phyloP scores from a whole-genome alignment of 2,797 vertebrate species.

The Linurgus olivaceus region DNA sequence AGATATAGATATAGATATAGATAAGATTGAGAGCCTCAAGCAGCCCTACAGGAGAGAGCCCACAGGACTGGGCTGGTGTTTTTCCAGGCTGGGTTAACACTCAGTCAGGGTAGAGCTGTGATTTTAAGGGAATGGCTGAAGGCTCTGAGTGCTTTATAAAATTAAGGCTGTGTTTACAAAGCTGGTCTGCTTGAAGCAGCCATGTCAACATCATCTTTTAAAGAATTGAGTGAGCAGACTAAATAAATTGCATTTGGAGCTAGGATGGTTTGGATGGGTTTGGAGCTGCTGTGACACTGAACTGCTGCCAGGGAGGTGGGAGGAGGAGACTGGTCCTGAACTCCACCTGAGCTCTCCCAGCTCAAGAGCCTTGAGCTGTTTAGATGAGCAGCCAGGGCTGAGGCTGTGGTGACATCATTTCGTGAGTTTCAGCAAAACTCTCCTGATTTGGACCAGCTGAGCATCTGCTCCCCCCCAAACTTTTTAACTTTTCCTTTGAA shows the following conservation, averaged over 20 bases:
- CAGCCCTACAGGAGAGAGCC: background rate
- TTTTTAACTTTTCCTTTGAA: slow-evolving; percentile 59
- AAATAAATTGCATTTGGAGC: background rate
- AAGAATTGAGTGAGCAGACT: background rate
- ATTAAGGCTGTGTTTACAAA: background rate
- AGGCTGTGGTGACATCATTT: slow-evolving; percentile 17
- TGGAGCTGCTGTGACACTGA: background rate
- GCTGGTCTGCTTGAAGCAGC: background rate
- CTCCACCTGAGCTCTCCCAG: background rate
- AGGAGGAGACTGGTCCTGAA: background rate
- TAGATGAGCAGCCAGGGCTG: background rate
- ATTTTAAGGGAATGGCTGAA: background rate
- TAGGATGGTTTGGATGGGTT: background rate
- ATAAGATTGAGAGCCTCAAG: slow-evolving; percentile 5
- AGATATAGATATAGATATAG: too few relatives aligned
- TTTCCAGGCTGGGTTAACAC: background rate
- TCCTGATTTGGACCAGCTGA: slow-evolving; percentile 55
- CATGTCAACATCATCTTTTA: background rate
- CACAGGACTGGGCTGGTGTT: background rate
- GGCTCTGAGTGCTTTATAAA: background rate
- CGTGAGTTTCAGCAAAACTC: background rate
- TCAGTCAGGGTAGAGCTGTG: background rate
- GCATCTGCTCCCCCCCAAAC: slow-evolving; percentile 29
- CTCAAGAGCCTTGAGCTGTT: background rate
- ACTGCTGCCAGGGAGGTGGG: background rate